Conservation (phyloP, 1,140 invertebrate genomes). For the Scaptomyza hsui region DNA sequence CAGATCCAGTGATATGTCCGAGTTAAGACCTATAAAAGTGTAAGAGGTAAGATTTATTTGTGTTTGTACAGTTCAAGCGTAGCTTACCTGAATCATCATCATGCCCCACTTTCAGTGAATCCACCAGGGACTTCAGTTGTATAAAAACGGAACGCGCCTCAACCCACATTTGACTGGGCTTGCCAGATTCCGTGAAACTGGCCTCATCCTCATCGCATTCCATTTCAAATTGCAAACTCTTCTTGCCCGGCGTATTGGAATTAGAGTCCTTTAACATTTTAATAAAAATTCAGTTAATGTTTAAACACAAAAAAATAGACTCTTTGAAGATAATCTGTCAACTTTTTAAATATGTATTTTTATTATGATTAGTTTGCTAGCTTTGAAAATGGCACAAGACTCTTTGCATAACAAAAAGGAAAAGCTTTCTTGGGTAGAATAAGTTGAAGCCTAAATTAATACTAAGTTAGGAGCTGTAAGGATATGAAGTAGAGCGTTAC, state of each 20-base stretch:
- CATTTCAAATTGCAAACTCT: constrained; percentile 90
- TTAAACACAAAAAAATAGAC: not conserved
- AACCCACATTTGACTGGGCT: constrained; percentile 85
- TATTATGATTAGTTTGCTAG: not conserved
- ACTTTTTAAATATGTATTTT: not conserved
- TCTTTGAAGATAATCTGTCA: too few relatives aligned
- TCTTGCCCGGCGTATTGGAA: constrained; percentile 80
- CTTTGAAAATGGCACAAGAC: not conserved
- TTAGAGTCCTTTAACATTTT: constrained; percentile 55
- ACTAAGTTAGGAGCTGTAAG: too few relatives aligned
- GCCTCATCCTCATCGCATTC: constrained; percentile 88
- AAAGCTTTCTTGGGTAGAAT: too few relatives aligned
- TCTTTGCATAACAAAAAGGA: too few relatives aligned
- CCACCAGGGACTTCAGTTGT: constrained; percentile 88
- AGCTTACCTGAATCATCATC: constrained; percentile 87
- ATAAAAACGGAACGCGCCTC: constrained; percentile 88
- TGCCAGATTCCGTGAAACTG: constrained; percentile 76
- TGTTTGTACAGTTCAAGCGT: constrained; percentile 28
- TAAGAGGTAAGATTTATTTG: not conserved
- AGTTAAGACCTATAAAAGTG: constrained; percentile 85
- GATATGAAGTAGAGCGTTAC: too few relatives aligned
- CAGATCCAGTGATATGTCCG: constrained; percentile 85
- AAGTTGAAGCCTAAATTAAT: too few relatives aligned
- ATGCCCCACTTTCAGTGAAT: constrained; percentile 89
- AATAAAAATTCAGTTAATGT: not conserved